Evolutionary conservation across 2,113 vertebrate genomes (phyloP).

Genomic region (Antechinus stuartii): DNA sequence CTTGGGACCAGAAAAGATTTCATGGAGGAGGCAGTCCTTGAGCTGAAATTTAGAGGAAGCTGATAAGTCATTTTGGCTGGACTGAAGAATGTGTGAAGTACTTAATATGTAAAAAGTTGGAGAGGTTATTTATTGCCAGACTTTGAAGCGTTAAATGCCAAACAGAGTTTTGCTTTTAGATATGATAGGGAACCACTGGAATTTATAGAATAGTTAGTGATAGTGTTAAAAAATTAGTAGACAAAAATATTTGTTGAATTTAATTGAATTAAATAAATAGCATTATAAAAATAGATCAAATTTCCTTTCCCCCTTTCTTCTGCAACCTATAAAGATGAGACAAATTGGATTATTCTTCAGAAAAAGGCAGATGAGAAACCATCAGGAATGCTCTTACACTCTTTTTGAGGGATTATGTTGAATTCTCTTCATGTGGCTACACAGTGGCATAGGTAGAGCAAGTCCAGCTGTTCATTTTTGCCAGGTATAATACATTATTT

Average conservation of each 20-base stretch:
- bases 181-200: background rate
- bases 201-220: background rate
- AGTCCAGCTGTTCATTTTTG: too few relatives aligned
- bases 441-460: too few relatives aligned
- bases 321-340: background rate
- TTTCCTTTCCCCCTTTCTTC: background rate
- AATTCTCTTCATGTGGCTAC: too few relatives aligned
- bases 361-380: background rate
- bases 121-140: background rate
- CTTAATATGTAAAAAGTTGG: background rate
- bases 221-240: background rate
- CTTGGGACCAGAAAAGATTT: background rate
- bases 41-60: background rate
- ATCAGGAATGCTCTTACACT: background rate
- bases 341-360: background rate
- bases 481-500: too few relatives aligned
- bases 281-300: background rate
- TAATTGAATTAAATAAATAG: background rate
- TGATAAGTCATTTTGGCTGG: background rate
- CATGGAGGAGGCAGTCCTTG: background rate
- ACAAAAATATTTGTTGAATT: background rate
- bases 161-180: background rate
- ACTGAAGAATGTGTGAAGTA: background rate
- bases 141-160: background rate
- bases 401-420: too few relatives aligned